Conservation (phyloP, 2,888 invertebrate genomes). For the Lasioglossum lativentre region DNA sequence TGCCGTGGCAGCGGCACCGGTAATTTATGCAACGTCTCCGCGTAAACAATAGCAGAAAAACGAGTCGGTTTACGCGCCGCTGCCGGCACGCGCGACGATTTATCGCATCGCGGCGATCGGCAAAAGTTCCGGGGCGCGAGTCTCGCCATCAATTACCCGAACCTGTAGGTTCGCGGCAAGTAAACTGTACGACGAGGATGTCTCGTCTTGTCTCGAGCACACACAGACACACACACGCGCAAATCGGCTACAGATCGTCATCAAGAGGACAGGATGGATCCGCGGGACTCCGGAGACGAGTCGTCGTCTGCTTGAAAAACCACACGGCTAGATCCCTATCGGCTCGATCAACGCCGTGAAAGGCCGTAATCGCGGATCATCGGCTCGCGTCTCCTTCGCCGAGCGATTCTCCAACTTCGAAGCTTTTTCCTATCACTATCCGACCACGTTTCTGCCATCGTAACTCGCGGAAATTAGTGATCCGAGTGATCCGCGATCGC, state of each 20-base stretch:
- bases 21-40: constrained; percentile 23
- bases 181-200: constrained; percentile 24
- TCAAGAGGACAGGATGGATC: constrained; percentile 19
- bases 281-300: constrained; percentile 21
- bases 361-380: constrained; percentile 54
- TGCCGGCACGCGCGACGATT: constrained; percentile 59
- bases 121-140: constrained; percentile 50
- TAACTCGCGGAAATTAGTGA: constrained; percentile 26
- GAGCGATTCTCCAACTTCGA: neutral
- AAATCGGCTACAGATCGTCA: neutral
- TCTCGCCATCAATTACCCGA: constrained; percentile 64
- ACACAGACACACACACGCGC: neutral
- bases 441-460: neutral
- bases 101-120: constrained; percentile 51
- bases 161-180: constrained; percentile 45
- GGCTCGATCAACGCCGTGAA: constrained; percentile 53
- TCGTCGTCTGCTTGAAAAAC: constrained; percentile 41
- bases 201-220: neutral
- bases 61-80: constrained; percentile 34
- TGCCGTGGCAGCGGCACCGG: constrained; percentile 18
- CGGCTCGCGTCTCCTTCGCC: constrained; percentile 30
- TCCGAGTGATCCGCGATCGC: constrained; percentile 1
- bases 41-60: constrained; percentile 35
- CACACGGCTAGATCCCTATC: constrained; percentile 54
- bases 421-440: constrained; percentile 17